Evolutionary conservation across 2,797 vertebrate species (phyloP).

Genomic region (Linurgus olivaceus): DNA sequence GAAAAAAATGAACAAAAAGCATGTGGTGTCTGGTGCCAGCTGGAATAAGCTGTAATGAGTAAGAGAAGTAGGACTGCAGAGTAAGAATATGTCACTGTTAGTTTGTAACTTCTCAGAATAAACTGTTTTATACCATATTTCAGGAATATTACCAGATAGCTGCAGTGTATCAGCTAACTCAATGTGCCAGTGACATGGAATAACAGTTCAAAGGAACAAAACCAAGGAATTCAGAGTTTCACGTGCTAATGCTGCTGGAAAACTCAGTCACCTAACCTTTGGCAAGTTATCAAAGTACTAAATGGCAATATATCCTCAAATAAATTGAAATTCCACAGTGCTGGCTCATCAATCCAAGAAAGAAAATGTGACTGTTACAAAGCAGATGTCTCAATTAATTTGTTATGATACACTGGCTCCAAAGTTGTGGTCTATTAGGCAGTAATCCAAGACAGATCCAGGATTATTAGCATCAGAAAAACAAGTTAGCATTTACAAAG

Average conservation of each 20-base stretch:
- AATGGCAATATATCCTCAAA: background rate
- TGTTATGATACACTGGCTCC: background rate
- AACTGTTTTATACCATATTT: background rate
- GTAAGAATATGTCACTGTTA: background rate
- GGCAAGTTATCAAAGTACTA: background rate
- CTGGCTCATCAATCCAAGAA: background rate
- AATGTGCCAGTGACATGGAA: background rate
- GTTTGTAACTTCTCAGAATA: background rate
- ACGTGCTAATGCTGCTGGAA: background rate
- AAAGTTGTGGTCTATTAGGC: background rate
- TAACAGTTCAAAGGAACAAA: background rate
- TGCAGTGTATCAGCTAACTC: background rate
- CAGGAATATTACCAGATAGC: background rate
- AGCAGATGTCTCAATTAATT: background rate
- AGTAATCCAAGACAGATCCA: background rate
- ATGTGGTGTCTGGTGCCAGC: background rate
- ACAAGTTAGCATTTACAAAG: background rate
- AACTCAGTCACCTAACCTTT: background rate
- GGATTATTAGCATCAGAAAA: background rate
- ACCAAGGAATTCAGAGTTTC: background rate
- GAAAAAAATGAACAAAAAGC: background rate
- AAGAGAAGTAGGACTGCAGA: background rate
- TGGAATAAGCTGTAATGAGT: background rate
- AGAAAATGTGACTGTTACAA: background rate
- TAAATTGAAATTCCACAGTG: background rate